phyloP scores from a whole-genome alignment of 2,113 vertebrate genomes.

The Lethenteron camtschaticum region DNA sequence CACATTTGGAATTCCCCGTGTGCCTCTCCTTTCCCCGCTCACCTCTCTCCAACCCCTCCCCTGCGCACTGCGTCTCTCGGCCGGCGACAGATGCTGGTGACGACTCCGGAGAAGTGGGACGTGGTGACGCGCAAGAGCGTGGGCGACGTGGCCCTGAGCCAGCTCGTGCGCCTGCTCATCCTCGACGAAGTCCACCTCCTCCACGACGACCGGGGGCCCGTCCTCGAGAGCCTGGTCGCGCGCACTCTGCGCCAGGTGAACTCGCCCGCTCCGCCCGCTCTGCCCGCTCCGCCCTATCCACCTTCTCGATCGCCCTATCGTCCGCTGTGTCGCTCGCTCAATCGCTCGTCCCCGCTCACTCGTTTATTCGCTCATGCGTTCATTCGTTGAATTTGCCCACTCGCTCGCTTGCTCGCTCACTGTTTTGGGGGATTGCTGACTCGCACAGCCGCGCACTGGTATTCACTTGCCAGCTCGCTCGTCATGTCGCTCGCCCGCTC shows the following conservation, averaged over 20 bases:
- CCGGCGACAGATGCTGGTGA: slow-evolving; percentile 63
- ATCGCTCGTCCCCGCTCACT: too few relatives aligned
- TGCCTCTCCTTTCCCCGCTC: not conserved
- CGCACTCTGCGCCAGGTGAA: slow-evolving; percentile 72
- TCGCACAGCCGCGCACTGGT: too few relatives aligned
- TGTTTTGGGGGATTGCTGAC: too few relatives aligned
- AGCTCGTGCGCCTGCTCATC: slow-evolving; percentile 75
- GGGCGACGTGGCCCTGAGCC: slow-evolving; percentile 73
- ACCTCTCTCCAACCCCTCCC: not conserved
- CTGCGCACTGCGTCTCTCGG: not conserved
- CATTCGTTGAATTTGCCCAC: too few relatives aligned
- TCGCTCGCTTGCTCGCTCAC: too few relatives aligned
- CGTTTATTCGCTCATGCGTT: too few relatives aligned
- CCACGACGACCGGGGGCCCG: slow-evolving; percentile 84
- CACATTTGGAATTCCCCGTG: not conserved
- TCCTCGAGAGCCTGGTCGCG: slow-evolving; percentile 90
- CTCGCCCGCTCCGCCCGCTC: too few relatives aligned
- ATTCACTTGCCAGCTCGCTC: too few relatives aligned
- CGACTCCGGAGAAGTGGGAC: slow-evolving; percentile 96
- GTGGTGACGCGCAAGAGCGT: slow-evolving; percentile 95
- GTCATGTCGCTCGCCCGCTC: too few relatives aligned
- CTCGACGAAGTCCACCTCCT: slow-evolving; percentile 90
- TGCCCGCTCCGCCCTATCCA: too few relatives aligned
- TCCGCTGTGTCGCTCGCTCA: too few relatives aligned
- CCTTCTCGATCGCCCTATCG: too few relatives aligned